A percentile compares a stretch with the other conserved stretches of the same genome.
Evolutionary conservation across 2,888 invertebrate genomes (phyloP).

Genomic region (Meta bourneti): DNA sequence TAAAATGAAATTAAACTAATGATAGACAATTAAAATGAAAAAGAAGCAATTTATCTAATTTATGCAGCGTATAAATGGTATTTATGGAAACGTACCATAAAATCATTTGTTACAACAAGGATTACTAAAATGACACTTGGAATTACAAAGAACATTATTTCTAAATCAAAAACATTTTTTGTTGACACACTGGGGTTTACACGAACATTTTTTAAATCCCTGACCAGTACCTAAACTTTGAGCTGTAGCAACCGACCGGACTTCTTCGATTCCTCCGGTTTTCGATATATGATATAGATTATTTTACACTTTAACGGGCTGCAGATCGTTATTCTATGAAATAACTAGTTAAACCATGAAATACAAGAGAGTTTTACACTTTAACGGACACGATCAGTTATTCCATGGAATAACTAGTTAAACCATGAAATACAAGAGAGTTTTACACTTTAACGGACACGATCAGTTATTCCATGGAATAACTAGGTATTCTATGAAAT

Average conservation of each 20-base stretch:
- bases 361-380: conserved; percentile 72
- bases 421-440: too few relatives aligned
- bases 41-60: conserved; percentile 60
- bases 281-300: conserved; percentile 7
- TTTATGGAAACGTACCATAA: conserved; percentile 29
- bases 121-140: too few relatives aligned
- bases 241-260: conserved; percentile 69
- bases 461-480: conserved; percentile 66
- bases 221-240: conserved; percentile 70
- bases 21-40: conserved; percentile 43
- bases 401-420: conserved; percentile 64
- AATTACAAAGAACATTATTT: too few relatives aligned
- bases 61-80: conserved; percentile 50
- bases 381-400: conserved; percentile 73
- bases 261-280: too few relatives aligned
- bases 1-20: too few relatives aligned
- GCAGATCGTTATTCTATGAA: too few relatives aligned
- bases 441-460: conserved; percentile 67
- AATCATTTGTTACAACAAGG: too few relatives aligned
- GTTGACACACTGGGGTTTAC: conserved; percentile 69
- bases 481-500: conserved; percentile 71
- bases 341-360: conserved; percentile 71
- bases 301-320: too few relatives aligned
- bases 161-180: conserved; percentile 61
- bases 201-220: conserved; percentile 67